These are phyloP conservation scores for Agonum fuliginosum DNA, from an alignment of 2,888 invertebrate species.

Conservation along the genomic window DNA sequence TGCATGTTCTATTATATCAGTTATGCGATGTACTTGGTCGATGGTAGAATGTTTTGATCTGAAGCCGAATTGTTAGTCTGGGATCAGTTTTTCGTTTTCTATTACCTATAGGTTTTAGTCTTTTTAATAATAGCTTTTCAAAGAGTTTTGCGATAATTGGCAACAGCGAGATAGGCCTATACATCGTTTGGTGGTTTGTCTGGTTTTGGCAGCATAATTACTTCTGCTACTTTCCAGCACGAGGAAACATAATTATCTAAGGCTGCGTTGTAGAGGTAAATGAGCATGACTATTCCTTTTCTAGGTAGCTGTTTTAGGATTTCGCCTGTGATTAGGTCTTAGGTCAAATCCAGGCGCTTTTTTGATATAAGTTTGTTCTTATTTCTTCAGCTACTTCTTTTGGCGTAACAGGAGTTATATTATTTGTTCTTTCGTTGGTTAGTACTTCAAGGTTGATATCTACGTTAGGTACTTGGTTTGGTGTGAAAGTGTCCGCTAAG, in stretches of 20 bases:
- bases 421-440: too few relatives aligned
- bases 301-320: slow-evolving; percentile 63
- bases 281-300: too few relatives aligned
- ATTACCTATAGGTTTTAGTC: slow-evolving; percentile 54
- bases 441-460: too few relatives aligned
- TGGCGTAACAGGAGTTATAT: neutral
- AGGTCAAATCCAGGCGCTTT: neutral
- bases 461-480: too few relatives aligned
- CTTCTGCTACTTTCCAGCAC: slow-evolving; percentile 63
- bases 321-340: neutral
- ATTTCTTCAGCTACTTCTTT: neutral
- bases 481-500: too few relatives aligned
- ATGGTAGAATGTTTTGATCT: slow-evolving; percentile 60
- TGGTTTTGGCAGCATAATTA: slow-evolving; percentile 61
- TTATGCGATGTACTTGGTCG: slow-evolving; percentile 61
- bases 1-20: slow-evolving; percentile 30
- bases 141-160: neutral
- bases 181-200: slow-evolving; percentile 50
- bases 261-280: slow-evolving; percentile 63
- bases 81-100: slow-evolving; percentile 45
- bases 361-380: neutral
- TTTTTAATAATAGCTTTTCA: slow-evolving; percentile 58
- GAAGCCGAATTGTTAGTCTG: too few relatives aligned
- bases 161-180: slow-evolving; percentile 63
- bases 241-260: slow-evolving; percentile 63